These are phyloP conservation scores for Thyatira batis DNA, from an alignment of 2,888 invertebrate genomes.

Conservation along the genomic window DNA sequence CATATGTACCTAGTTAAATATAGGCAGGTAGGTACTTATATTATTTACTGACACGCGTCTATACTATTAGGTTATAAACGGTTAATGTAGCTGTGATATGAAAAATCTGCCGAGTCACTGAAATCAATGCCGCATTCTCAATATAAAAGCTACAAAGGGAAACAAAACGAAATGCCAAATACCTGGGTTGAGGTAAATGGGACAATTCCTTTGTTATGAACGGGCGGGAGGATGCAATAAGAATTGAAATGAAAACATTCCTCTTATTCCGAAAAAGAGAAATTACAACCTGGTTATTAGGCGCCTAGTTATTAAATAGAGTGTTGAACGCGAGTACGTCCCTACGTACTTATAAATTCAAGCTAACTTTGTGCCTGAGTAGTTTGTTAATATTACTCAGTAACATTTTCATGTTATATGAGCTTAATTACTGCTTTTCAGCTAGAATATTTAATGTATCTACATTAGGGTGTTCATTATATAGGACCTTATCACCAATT, in stretches of 20 bases:
- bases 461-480: no score
- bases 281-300: not conserved
- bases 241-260: not conserved
- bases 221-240: not conserved
- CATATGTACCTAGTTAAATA: no score
- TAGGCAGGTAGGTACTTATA: no score
- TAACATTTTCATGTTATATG: not conserved
- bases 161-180: not conserved
- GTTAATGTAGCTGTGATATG: no score
- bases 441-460: not conserved
- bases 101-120: no score
- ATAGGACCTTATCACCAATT: no score
- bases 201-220: not conserved
- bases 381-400: not conserved
- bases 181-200: not conserved
- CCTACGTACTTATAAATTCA: not conserved
- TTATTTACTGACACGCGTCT: no score
- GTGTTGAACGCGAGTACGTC: not conserved
- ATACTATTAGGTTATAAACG: no score
- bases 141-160: no score
- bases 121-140: no score
- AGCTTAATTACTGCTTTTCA: not conserved
- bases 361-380: not conserved
- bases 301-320: not conserved
- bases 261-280: not conserved